A percentile compares a stretch with the other conserved stretches of the same genome.
Evolutionary conservation across 2,113 vertebrate species (phyloP).

Genomic region (Peromyscus maniculatus): DNA sequence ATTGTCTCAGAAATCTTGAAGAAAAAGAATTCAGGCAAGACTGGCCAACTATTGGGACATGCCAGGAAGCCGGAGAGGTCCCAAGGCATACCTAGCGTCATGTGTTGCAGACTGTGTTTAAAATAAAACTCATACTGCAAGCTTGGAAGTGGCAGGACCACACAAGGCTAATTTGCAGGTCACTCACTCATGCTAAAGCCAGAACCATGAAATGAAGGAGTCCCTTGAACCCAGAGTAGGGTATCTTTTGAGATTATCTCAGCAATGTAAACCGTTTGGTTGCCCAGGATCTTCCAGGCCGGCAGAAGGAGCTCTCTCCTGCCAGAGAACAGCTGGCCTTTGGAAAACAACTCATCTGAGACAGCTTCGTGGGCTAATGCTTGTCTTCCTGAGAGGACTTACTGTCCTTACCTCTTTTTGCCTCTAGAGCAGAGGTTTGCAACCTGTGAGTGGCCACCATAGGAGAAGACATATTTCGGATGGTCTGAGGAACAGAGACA

Average conservation of each 20-base stretch:
- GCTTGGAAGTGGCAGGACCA: background rate
- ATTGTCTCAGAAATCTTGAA: background rate
- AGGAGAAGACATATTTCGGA: background rate
- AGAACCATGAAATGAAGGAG: background rate
- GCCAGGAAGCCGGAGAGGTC: background rate
- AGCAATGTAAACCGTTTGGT: background rate
- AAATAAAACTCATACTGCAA: background rate
- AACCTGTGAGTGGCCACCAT: background rate
- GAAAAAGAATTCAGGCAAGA: background rate
- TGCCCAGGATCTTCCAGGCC: background rate
- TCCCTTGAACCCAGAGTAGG: background rate
- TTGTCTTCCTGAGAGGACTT: background rate
- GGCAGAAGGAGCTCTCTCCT: background rate
- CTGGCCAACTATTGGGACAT: background rate
- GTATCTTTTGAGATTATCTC: background rate
- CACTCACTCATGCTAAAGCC: background rate
- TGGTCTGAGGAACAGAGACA: background rate
- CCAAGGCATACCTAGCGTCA: background rate
- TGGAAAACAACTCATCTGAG: background rate
- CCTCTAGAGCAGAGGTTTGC: background rate
- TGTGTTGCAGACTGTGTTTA: background rate
- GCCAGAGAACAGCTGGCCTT: background rate
- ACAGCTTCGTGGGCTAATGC: background rate
- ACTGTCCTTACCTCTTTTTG: background rate
- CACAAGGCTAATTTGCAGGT: background rate